A percentile compares a stretch with the other conserved stretches of the same genome.
Conservation (phyloP, 2,888 invertebrate genomes). For the Zygogramma bicolorata region DNA sequence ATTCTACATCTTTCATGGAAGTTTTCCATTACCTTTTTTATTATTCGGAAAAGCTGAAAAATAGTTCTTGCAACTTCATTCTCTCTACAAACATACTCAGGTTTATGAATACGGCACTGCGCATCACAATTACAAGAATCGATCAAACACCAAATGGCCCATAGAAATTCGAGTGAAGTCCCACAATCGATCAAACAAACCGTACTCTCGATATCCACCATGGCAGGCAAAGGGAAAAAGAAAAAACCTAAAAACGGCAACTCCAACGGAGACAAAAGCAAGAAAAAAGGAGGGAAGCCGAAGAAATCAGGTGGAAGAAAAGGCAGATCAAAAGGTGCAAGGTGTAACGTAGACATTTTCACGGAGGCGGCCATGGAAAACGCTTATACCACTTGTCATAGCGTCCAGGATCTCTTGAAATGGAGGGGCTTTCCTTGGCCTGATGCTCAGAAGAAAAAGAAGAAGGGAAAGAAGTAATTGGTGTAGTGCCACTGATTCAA, state of each 20-base stretch:
- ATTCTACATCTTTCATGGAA: too few species aligned
- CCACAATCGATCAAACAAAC: background rate
- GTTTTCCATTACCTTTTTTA: too few species aligned
- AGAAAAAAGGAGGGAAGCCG: slow-evolving; percentile 45
- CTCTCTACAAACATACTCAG: too few species aligned
- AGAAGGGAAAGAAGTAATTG: slow-evolving; percentile 75
- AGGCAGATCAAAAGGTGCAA: slow-evolving; percentile 65
- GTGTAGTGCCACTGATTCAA: background rate
- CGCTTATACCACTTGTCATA: slow-evolving; percentile 93
- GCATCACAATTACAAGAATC: background rate
- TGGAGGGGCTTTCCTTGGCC: slow-evolving; percentile 92
- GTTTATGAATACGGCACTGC: too few species aligned
- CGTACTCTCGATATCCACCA: background rate
- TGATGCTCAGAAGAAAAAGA: slow-evolving; percentile 88
- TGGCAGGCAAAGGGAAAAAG: slow-evolving; percentile 52
- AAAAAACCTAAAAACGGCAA: slow-evolving; percentile 50
- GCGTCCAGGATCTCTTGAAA: slow-evolving; percentile 88
- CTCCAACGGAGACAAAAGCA: slow-evolving; percentile 49
- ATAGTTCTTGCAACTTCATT: too few species aligned
- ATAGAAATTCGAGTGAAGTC: background rate
- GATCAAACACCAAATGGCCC: background rate
- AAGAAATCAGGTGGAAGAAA: slow-evolving; percentile 52
- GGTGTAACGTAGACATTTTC: slow-evolving; percentile 86
- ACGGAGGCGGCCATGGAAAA: slow-evolving; percentile 94
- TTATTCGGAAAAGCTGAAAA: too few species aligned